Percentiles rank a stretch among this genome's conserved stretches.
phyloP scores from a whole-genome alignment of 2,888 invertebrate species.

The Tethea ocularis region DNA sequence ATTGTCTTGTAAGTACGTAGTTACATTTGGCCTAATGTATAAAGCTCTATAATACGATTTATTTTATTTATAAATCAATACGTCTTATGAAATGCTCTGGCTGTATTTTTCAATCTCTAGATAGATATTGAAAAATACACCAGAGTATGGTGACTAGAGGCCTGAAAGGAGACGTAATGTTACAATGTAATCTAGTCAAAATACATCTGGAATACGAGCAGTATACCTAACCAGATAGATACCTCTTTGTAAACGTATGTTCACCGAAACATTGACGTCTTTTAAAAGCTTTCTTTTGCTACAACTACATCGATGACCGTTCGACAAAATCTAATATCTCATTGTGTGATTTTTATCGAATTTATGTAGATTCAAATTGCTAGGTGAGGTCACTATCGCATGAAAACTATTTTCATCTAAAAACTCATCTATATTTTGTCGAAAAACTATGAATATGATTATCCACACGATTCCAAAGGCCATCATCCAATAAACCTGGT shows the following conservation, averaged over 20 bases:
- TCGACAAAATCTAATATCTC: neutral
- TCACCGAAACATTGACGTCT: neutral
- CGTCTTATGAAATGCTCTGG: too few relatives aligned
- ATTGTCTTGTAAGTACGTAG: conserved; percentile 23
- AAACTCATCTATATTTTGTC: conserved; percentile 64
- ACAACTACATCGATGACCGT: neutral
- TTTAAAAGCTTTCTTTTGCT: neutral
- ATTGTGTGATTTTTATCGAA: conserved; percentile 33
- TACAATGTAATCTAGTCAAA: too few relatives aligned
- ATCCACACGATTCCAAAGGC: conserved; percentile 81
- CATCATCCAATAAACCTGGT: conserved; percentile 81
- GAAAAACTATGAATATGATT: conserved; percentile 81
- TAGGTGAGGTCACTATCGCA: conserved; percentile 42
- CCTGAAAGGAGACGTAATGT: too few relatives aligned
- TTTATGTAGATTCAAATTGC: conserved; percentile 34
- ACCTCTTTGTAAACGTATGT: neutral
- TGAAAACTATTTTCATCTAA: conserved; percentile 58
- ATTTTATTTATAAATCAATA: too few relatives aligned
- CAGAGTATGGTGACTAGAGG: too few relatives aligned
- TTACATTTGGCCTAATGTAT: conserved; percentile 15
- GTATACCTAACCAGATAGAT: neutral
- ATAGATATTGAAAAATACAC: too few relatives aligned
- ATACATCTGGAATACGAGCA: too few relatives aligned
- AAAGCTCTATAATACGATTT: neutral
- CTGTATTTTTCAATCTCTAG: too few relatives aligned